Base-by-base conservation (phyloP, 2,888 invertebrate species). In the Macrophya annulata region DNA sequence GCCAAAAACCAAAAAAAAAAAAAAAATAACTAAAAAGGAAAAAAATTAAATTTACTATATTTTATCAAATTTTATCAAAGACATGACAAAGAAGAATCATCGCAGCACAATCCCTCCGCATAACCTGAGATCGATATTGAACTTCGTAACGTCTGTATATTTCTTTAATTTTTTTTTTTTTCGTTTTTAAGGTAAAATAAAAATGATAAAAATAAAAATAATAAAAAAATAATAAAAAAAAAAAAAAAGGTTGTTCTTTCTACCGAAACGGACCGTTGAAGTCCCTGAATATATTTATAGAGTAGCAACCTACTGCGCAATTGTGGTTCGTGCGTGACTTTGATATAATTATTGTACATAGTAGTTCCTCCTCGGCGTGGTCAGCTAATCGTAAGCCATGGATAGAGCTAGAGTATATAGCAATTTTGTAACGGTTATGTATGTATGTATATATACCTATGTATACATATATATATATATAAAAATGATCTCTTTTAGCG, bases 291-390 rank as follows among this genome's bases (percentile, higher is more conserved):
- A 77, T 77, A 77, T 43, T 43, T 72, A 72, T 43, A 72, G 43
- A 43, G 43, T 72, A 43, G 12, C 72, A 43, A 51, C 51, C 17
- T 51, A 51, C 21, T 51, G 76, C 76, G 76, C 48, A 77, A 51
- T 77, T 51, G 31, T 51, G 51, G 15, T 77, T 51, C 76, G 76
- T 77, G 76, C 76, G 51, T 77, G 51, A 77, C 76, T 77, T 51
- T 15, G 51, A 51, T 48, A 51, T 31, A 77, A 77, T 68, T 37
- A 68, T 68, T 31, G 37, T 31, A 31, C 31, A 31, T 31, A 31
- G 31, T 31, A 37, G 37, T 68, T 15, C n/a, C 25, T 40, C 5
- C 25, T 40, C 5, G 37, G 15, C 17, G 17, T 71, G 25, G 31
- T 31, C 31, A 31, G 37, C 40, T n/a, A 62, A 25, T 31, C 31